These are phyloP conservation scores for Gastrophryne carolinensis DNA, from an alignment of 2,797 vertebrate species.

Conservation along the genomic window DNA sequence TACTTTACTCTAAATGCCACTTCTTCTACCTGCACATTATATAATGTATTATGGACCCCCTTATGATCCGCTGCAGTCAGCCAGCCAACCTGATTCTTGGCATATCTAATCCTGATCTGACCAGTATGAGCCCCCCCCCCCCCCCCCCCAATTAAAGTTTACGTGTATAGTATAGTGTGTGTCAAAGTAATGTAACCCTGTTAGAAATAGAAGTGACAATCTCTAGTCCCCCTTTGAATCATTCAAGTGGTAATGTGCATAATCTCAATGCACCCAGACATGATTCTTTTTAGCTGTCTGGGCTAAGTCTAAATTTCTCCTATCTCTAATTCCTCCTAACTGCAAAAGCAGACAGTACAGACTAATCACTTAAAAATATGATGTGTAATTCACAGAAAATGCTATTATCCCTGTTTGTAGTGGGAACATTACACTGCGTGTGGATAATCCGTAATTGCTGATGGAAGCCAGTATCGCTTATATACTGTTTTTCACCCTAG, in stretches of 20 bases:
- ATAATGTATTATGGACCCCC: too few species aligned
- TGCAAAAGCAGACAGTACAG: not conserved
- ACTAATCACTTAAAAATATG: not conserved
- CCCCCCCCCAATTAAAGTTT: too few species aligned
- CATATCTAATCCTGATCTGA: too few species aligned
- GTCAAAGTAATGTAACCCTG: too few species aligned
- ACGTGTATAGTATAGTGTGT: too few species aligned
- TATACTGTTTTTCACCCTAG: not conserved
- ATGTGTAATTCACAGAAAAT: not conserved
- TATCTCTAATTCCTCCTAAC: not conserved
- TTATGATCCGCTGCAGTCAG: too few species aligned
- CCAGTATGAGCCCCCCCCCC: too few species aligned
- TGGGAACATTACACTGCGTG: not conserved
- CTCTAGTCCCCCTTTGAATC: not conserved
- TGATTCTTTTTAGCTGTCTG: not conserved
- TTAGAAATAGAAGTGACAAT: too few species aligned
- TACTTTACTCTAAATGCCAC: too few species aligned
- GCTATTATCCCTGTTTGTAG: constrained; percentile 5
- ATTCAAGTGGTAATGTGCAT: not conserved
- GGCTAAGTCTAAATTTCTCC: not conserved
- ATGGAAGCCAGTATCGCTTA: constrained; percentile 28
- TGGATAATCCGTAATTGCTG: constrained; percentile 4
- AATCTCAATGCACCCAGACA: not conserved
- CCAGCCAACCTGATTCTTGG: too few species aligned
- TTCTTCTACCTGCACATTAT: too few species aligned